Percentiles rank a stretch among this genome's conserved stretches.
phyloP scores from a whole-genome alignment of 2,888 invertebrate species.

The Eupithecia subfuscata region DNA sequence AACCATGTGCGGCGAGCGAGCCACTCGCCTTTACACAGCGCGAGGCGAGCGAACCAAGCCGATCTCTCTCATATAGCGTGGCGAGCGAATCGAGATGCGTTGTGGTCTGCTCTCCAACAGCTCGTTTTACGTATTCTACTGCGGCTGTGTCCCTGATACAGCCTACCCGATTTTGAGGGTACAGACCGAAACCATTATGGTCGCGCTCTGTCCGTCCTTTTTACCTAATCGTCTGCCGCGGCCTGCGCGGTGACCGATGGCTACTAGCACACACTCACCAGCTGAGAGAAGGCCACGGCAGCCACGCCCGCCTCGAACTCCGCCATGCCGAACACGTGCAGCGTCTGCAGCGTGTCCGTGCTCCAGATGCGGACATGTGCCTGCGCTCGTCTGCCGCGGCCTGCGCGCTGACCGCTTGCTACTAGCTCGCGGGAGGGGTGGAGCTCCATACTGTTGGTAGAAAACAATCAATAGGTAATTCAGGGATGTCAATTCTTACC shows the following conservation, averaged over 20 bases:
- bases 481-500: neutral
- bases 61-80: too few species aligned
- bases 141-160: neutral
- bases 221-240: slow-evolving; percentile 86
- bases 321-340: slow-evolving; percentile 96
- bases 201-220: neutral
- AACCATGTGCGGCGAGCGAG: too few species aligned
- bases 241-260: slow-evolving; percentile 94
- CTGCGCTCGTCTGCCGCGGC: slow-evolving; percentile 92
- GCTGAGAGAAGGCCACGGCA: slow-evolving; percentile 94
- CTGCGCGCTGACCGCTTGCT: slow-evolving; percentile 94
- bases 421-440: slow-evolving; percentile 95
- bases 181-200: neutral
- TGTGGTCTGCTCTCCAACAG: neutral
- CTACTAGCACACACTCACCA: slow-evolving; percentile 85
- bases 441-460: slow-evolving; percentile 88
- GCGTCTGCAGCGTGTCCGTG: slow-evolving; percentile 93
- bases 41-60: too few species aligned
- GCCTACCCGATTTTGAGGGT: neutral
- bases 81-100: neutral
- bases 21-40: too few species aligned
- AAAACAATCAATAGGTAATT: neutral
- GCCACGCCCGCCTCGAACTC: slow-evolving; percentile 94
- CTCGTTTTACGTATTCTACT: neutral
- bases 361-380: slow-evolving; percentile 97